Evolutionary conservation across 2,888 invertebrate species (phyloP), one percentile per base, ranked within the genome.

Genomic region (Eupithecia pulchellata): DNA sequence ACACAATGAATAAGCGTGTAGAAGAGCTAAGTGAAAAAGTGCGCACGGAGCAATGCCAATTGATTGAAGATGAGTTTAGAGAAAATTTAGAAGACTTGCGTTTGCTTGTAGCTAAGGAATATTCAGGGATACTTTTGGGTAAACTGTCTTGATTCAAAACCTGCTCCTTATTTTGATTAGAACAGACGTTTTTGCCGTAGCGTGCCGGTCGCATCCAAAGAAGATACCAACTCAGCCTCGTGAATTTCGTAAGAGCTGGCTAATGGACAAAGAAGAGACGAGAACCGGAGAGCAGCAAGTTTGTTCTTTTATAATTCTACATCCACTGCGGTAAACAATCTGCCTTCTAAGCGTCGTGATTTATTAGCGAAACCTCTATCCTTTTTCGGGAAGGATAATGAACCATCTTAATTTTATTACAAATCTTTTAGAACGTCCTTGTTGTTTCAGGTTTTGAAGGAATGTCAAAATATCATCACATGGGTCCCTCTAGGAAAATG

Each of bases 41-140:
- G 29, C 88, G 89, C n/a, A 94, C 94, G 55, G 85, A 88, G 1
- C 77, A 80, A 17, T 91, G 91, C 66, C 79, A 80, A 0, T 76
- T 80, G 64, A 78, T 88, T 13, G 94, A 95, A 82, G 78, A 84
- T 71, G 80, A 79, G 57, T 86, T 89, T 58, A 82, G 89, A n/a
- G 91, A 94, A 58, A 93, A 95, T 84, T 84, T 96, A 79, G 86
- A 92, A 42, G 94, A 93, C 81, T 84, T 96, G 42, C 89, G 96
- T 13, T 87, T 94, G 72, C 86, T 96, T 75, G 85, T 96, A n/a
- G 93, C 93, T 14, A 91, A 95, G 75, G 95, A 95, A 84, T 96
- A 96, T 80, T 87, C 89, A 32, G 89, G 87, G 64, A 84, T 95
- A 68, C 78, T 95, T 65, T 77, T 91, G 69, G 95, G 95, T 86